A percentile compares a stretch with the other conserved stretches of the same genome.
Evolutionary conservation across 2,113 vertebrate species (phyloP).

Genomic region (Oceanites oceanicus): DNA sequence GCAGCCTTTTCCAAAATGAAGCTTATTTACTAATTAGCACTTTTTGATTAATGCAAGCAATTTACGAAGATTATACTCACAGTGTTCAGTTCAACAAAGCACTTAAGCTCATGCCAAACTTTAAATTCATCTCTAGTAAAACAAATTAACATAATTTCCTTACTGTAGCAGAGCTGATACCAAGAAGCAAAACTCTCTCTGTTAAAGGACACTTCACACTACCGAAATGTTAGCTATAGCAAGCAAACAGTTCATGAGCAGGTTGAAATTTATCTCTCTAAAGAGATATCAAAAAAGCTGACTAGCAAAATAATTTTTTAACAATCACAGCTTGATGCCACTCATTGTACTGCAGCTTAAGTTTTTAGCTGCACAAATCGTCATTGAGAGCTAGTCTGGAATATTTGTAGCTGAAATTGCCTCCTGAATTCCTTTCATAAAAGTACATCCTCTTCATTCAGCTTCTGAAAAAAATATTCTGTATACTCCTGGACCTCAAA

Average conservation of each 20-base stretch:
- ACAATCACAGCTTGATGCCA: neutral
- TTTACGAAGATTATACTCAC: constrained; percentile 7
- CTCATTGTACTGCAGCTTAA: neutral
- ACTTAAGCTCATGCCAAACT: neutral
- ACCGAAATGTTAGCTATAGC: neutral
- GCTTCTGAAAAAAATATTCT: neutral
- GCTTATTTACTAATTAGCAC: constrained; percentile 30
- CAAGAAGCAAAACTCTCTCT: neutral
- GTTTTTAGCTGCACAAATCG: neutral
- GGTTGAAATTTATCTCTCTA: neutral
- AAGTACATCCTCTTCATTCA: neutral
- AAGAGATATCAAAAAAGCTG: neutral
- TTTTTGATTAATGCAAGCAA: constrained; percentile 3
- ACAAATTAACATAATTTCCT: neutral
- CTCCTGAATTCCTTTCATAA: neutral
- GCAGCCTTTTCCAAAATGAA: neutral
- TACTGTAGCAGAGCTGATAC: neutral
- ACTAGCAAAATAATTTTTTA: neutral
- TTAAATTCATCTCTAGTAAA: constrained; percentile 5
- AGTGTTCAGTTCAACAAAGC: neutral
- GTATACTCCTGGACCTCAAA: neutral
- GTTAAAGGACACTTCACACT: neutral
- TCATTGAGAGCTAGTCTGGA: neutral
- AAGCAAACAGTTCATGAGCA: neutral
- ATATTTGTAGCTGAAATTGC: neutral